A percentile compares a stretch with the other conserved stretches of the same genome.
phyloP scores from a whole-genome alignment of 2,113 vertebrate genomes.

The Circaetus gallicus region DNA sequence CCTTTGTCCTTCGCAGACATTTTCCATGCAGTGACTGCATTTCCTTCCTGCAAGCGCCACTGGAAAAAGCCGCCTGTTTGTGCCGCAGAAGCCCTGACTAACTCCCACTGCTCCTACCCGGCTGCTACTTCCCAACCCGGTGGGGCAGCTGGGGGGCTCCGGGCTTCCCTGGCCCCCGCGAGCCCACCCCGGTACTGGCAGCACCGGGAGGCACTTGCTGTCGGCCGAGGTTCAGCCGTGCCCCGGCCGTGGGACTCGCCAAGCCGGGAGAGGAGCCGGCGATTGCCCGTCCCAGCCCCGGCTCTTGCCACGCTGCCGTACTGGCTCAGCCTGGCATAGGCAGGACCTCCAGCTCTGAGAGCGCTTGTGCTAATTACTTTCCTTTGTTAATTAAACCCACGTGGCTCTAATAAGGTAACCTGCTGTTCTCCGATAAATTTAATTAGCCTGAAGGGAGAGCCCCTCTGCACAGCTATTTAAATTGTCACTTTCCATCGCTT shows the following conservation, averaged over 20 bases:
- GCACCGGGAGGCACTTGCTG: neutral
- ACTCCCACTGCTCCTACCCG: neutral
- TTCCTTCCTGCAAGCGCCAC: conserved; percentile 66
- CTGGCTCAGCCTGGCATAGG: neutral
- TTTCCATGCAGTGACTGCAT: conserved; percentile 71
- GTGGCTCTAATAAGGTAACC: conserved; percentile 79
- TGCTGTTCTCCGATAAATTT: conserved; percentile 81
- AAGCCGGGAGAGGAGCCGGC: neutral
- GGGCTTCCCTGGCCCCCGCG: fast-evolving
- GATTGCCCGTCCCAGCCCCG: neutral
- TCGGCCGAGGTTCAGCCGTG: neutral
- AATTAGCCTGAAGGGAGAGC: conserved; percentile 78
- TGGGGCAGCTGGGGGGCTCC: neutral
- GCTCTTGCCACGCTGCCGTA: neutral
- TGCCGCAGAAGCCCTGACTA: conserved; percentile 1
- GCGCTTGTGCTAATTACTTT: conserved; percentile 73
- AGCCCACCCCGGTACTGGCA: neutral
- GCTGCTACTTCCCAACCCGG: neutral
- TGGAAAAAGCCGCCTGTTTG: conserved; percentile 58
- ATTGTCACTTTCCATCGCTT: conserved; percentile 72
- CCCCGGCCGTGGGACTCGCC: neutral
- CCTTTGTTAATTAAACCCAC: conserved; percentile 76
- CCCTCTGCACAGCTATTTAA: conserved; percentile 75
- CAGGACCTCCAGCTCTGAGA: conserved; percentile 44
- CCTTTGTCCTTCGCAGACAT: conserved; percentile 66